Conservation (phyloP, 1,140 invertebrate species). For the Drosophila arawakana region DNA sequence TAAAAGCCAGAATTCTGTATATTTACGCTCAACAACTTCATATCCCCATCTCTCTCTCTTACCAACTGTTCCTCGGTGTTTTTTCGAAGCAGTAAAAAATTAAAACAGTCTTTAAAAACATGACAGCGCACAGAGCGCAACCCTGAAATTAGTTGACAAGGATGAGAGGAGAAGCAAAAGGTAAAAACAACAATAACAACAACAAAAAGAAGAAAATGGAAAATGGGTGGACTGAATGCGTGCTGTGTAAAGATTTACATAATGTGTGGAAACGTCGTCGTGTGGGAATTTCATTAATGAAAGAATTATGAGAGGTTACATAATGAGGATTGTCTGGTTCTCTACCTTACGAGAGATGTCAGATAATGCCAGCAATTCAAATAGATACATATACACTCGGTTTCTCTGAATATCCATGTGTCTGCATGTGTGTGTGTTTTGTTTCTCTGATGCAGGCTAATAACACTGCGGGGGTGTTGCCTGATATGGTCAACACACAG, state of each 20-base stretch:
- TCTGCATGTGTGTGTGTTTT: conserved; percentile 6
- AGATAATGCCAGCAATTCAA: conserved; percentile 47
- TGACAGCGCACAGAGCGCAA: conserved; percentile 65
- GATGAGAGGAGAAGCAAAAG: conserved; percentile 51
- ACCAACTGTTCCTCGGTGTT: not conserved
- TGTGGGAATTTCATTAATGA: conserved; percentile 83
- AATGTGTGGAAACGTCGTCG: conserved; percentile 66
- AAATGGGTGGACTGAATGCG: conserved; percentile 65
- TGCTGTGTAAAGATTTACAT: conserved; percentile 79
- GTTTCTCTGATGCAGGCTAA: conserved; percentile 49
- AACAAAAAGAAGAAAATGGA: conserved; percentile 40
- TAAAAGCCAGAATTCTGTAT: conserved; percentile 64
- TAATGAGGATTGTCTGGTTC: conserved; percentile 61
- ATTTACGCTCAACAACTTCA: not conserved
- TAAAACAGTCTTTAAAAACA: conserved; percentile 81
- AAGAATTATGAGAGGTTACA: conserved; percentile 83
- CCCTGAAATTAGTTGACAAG: conserved; percentile 82
- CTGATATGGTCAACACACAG: conserved; percentile 14
- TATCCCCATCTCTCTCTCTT: not conserved
- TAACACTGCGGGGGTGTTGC: conserved; percentile 53
- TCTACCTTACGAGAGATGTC: conserved; percentile 30
- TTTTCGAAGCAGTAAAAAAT: conserved; percentile 51
- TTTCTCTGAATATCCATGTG: not conserved
- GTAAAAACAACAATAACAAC: conserved; percentile 11
- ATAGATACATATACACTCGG: conserved; percentile 13